Evolutionary conservation across 2,888 invertebrate species (phyloP), one percentile per base, ranked within the genome.

Genomic region (Euplexia lucipara): DNA sequence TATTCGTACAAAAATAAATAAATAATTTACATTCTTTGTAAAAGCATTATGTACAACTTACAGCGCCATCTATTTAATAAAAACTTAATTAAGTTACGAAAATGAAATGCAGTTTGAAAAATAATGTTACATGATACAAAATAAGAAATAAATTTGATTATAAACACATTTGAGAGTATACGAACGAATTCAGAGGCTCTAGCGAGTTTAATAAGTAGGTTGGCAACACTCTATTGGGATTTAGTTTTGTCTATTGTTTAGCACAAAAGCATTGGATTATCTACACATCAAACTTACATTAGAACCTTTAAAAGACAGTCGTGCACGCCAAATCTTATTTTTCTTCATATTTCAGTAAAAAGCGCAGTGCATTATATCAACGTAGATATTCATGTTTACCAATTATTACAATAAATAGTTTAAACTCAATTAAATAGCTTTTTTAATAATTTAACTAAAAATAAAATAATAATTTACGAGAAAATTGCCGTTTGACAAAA

Each of bases 1-100:
- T 49, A 67, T 54, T 70, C 79, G 71, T 81, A 82, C 85, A 85
- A 89, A 86, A 93, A 93, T 93, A 94, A 94, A 93, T 94, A 91
- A 94, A 92, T 94, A 95, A 95, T 93, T 93, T 93, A 94, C 91
- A 92, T 86, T 86, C 78, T 84, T 73, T 79, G 79, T 73, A 63
- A 61, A 91, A 94, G 93, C 92, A 75, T 94, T 71, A 95, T 95
- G 90, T 95, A 95, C 95, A 95, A 85, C 91, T 92, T 93, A 70
- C 70, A 84, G 88, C 87, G 73, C 75, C 82, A 76, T 83, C 68
- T 82, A 79, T 84, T 86, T 41, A 87, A 83, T 87, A 88, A 88
- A 87, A 84, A 81, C 80, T 81, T 83, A 85, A 61, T 47, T 52
- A 51, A 35, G 63, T 81, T 81, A 84, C 65, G 76, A 79, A 79